Base-by-base conservation (phyloP, 2,888 invertebrate species). In the Drosophila pseudotalamancana region DNA sequence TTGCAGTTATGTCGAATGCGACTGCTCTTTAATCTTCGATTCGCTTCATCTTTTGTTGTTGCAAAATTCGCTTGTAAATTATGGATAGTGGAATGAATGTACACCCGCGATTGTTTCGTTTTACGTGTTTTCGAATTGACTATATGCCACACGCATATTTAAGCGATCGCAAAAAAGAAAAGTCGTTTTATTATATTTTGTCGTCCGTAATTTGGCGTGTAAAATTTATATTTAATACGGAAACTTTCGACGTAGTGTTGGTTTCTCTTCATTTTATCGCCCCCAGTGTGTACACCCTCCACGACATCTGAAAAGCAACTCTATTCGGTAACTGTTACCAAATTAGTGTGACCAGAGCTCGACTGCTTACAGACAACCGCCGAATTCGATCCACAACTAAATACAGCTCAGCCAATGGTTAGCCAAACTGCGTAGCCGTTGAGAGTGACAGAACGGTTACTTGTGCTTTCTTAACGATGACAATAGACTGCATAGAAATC, bases 231-330 rank as follows among this genome's bases (percentile, higher is more conserved):
- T 23, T 23, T 62, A 75, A 72, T 71, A 79, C 72, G 68, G 68
- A 79, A 83, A 78, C 75, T 82, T 80, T 78, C 83, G 79, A 83
- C 83, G 84, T 83, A 67, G 78, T 73, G 63, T 72, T 81, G 81
- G 75, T 77, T 72, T 72, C 54, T 76, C 66, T 69, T 61, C 62
- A 65, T 72, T 64, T 71, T 61, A 57, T 72, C 39, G 60, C 32
- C 43, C 39, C 25, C 74, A 73, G 71, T 71, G 73, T 76, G 56
- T 59, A 56, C 71, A 79, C 67, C 72, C 57, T 25, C 39, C 4
- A 3, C n/a, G 18, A 37, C 37, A 12, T 25, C 37, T 31, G 11
- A 40, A 46, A 46, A 35, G 14, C 37, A 56, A 56, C 53, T 54
- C 35, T 21, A 34, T n/a, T 2, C 11, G 11, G 23, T 27, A 73